Conservation (phyloP, 1,140 invertebrate species). For the Trissolcus basalis region DNA sequence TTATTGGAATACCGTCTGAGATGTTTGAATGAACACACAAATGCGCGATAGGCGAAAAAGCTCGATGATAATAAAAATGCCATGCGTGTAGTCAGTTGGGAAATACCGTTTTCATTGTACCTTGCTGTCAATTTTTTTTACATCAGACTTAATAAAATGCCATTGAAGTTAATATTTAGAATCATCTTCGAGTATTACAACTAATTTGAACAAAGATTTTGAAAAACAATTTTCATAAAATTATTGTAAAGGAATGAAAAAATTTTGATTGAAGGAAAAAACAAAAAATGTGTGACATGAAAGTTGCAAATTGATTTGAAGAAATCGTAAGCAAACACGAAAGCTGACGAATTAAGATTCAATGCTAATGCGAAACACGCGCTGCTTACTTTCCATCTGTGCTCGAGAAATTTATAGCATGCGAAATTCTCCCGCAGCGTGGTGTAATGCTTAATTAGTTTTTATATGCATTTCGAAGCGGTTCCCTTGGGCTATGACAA, state of each 20-base stretch:
- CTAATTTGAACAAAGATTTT: too few relatives aligned
- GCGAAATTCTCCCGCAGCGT: slow-evolving; percentile 27
- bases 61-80: slow-evolving; percentile 17
- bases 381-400: slow-evolving; percentile 8
- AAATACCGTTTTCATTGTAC: not conserved
- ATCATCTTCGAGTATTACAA: too few relatives aligned
- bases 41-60: not conserved
- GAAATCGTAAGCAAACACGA: too few relatives aligned
- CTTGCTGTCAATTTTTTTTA: too few relatives aligned
- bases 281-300: too few relatives aligned
- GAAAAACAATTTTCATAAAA: too few relatives aligned
- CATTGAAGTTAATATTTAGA: too few relatives aligned
- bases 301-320: too few relatives aligned
- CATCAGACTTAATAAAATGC: too few relatives aligned
- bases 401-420: slow-evolving; percentile 31
- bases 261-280: too few relatives aligned
- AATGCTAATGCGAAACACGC: not conserved
- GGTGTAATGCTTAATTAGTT: slow-evolving; percentile 56
- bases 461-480: slow-evolving; percentile 30
- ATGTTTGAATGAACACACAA: slow-evolving; percentile 12
- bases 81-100: not conserved
- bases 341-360: too few relatives aligned
- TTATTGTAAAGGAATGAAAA: too few relatives aligned
- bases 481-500: slow-evolving; percentile 60
- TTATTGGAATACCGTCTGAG: slow-evolving; percentile 29